phyloP scores from a whole-genome alignment of 2,888 invertebrate genomes.

The Rhagophthalmus giganteus region DNA sequence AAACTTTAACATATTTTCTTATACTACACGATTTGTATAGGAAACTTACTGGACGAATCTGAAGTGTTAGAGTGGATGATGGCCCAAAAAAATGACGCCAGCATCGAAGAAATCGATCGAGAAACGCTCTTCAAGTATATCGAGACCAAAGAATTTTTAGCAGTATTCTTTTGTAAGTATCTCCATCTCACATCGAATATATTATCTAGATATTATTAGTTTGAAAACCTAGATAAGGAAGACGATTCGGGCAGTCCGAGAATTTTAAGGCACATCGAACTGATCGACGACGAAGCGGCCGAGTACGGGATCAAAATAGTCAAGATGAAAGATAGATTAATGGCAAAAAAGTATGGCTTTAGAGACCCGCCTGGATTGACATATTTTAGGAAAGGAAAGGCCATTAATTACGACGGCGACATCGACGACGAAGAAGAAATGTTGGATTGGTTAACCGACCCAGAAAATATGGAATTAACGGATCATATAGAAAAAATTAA shows the following conservation, averaged over 20 bases:
- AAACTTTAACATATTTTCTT: too few species aligned
- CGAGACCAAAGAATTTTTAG: slow-evolving; percentile 87
- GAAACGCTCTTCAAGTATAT: slow-evolving; percentile 82
- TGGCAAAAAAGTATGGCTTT: slow-evolving; percentile 92
- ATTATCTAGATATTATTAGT: too few species aligned
- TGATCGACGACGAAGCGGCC: slow-evolving; percentile 89
- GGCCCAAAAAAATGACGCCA: slow-evolving; percentile 87
- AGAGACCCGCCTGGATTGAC: slow-evolving; percentile 88
- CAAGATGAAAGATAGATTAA: slow-evolving; percentile 82
- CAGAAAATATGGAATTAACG: slow-evolving; percentile 91
- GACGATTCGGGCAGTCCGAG: slow-evolving; percentile 80
- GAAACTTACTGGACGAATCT: slow-evolving; percentile 73
- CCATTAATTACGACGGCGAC: slow-evolving; percentile 90
- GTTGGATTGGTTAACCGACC: slow-evolving; percentile 90
- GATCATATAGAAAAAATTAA: slow-evolving; percentile 92
- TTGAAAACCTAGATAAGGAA: slow-evolving; percentile 82
- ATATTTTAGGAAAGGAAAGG: slow-evolving; percentile 86
- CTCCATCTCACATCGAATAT: background rate
- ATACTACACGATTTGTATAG: too few species aligned
- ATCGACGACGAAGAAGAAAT: slow-evolving; percentile 88
- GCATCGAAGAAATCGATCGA: slow-evolving; percentile 86
- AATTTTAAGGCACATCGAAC: slow-evolving; percentile 81
- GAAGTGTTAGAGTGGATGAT: slow-evolving; percentile 90
- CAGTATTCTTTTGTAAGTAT: slow-evolving; percentile 89
- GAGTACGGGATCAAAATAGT: slow-evolving; percentile 91